Percentiles rank a stretch among this genome's conserved stretches.
phyloP scores from a whole-genome alignment of 2,797 vertebrate species.

The Spatula versicolor region DNA sequence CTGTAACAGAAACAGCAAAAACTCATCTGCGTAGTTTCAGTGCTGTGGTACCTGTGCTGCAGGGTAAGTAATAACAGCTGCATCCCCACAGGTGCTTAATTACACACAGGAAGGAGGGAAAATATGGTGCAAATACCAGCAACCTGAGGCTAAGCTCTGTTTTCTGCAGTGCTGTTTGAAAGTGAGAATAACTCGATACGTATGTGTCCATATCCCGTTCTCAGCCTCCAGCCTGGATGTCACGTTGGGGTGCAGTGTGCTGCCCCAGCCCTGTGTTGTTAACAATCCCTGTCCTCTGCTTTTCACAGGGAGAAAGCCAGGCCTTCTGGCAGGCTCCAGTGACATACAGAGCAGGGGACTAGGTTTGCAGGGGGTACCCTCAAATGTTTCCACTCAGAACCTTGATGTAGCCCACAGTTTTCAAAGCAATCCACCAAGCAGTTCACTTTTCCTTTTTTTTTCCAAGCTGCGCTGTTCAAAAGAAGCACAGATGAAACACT shows the following conservation, averaged over 20 bases:
- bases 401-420: neutral
- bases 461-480: neutral
- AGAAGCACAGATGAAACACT: neutral
- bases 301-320: neutral
- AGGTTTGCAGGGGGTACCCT: neutral
- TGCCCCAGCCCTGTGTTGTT: rapidly evolving
- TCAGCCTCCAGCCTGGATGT: neutral
- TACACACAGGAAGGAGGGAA: neutral
- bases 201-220: neutral
- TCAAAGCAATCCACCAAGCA: neutral
- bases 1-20: neutral
- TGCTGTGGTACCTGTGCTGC: no score
- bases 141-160: neutral
- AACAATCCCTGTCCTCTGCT: neutral
- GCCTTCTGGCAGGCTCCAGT: neutral
- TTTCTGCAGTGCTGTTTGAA: neutral
- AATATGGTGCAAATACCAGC: neutral
- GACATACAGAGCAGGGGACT: neutral
- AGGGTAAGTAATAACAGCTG: rapidly evolving
- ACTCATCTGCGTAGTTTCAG: neutral
- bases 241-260: rapidly evolving
- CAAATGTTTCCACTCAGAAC: neutral
- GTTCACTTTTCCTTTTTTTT: neutral
- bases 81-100: neutral
- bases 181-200: rapidly evolving